Percentiles rank a stretch among this genome's conserved stretches.
These are phyloP conservation scores for Oscheius sp. DNA, from an alignment of 1,140 invertebrate genomes.

Conservation along the genomic window DNA sequence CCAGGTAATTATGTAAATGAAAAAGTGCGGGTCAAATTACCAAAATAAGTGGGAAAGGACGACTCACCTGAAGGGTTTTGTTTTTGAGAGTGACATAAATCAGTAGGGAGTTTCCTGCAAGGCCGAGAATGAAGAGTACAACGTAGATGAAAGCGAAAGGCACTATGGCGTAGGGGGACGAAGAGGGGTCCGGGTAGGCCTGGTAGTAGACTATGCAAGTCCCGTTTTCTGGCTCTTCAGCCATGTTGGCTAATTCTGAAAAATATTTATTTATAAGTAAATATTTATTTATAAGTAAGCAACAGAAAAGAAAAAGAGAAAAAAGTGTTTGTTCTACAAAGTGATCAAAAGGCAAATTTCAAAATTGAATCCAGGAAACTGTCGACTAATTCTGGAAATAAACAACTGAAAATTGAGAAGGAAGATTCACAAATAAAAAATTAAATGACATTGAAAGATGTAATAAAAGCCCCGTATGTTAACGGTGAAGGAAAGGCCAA, in stretches of 20 bases:
- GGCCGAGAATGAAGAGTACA: conserved; percentile 79
- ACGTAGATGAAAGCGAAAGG: conserved; percentile 81
- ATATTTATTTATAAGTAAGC: not conserved
- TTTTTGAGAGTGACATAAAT: conserved; percentile 82
- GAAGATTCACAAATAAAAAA: too few relatives aligned
- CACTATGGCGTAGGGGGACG: conserved; percentile 65
- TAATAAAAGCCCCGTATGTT: too few relatives aligned
- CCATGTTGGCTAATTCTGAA: not conserved
- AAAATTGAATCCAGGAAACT: too few relatives aligned
- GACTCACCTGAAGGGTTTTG: conserved; percentile 55
- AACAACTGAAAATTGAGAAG: too few relatives aligned
- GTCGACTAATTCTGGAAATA: too few relatives aligned
- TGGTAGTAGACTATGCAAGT: not conserved
- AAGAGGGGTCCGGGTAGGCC: conserved; percentile 38
- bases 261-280: not conserved
- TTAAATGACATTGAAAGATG: too few relatives aligned
- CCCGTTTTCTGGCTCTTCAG: not conserved
- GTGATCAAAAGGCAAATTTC: too few relatives aligned
- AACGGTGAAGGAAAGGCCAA: too few relatives aligned
- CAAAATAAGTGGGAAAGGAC: not conserved
- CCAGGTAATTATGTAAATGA: not conserved
- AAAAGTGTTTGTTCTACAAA: too few relatives aligned
- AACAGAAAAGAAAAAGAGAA: not conserved
- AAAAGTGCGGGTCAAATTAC: not conserved
- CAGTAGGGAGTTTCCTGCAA: conserved; percentile 87